A percentile compares a stretch with the other conserved stretches of the same genome.
Evolutionary conservation across 92 coral and sea anemone genomes (phyloP).

Genomic region (Galaxea fascicularis): DNA sequence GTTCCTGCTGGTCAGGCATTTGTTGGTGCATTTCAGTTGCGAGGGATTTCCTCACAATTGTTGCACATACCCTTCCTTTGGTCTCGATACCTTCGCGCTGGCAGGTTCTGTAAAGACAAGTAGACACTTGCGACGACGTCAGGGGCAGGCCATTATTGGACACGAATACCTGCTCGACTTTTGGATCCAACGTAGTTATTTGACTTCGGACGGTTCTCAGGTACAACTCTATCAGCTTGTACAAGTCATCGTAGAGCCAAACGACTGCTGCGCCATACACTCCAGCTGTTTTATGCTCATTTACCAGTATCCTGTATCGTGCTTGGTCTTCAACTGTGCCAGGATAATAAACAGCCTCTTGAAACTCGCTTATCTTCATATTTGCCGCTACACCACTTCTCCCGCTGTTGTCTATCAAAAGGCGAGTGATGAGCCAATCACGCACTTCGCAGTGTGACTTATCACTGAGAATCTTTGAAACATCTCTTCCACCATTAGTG

Average conservation of each 20-base stretch:
- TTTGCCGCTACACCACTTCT: constrained; percentile 17
- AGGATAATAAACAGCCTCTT: constrained; percentile 49
- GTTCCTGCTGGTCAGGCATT: constrained; percentile 59
- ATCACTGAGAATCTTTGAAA: neutral
- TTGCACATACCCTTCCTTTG: constrained; percentile 45
- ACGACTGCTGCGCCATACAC: constrained; percentile 61
- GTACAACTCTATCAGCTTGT: constrained; percentile 47
- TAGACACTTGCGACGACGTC: constrained; percentile 60
- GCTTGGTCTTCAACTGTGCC: constrained; percentile 54
- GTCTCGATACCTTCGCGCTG: constrained; percentile 53
- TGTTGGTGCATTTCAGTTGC: constrained; percentile 58
- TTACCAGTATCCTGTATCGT: constrained; percentile 59
- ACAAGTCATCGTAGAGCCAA: constrained; percentile 56
- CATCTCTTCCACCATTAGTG: neutral
- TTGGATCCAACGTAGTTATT: neutral
- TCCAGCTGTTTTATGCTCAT: constrained; percentile 56
- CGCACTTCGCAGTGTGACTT: constrained; percentile 22
- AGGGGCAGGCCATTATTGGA: constrained; percentile 55
- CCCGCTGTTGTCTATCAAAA: constrained; percentile 27
- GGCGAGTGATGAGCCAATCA: constrained; percentile 36
- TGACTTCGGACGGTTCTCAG: constrained; percentile 42
- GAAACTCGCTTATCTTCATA: constrained; percentile 33
- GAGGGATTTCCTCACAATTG: constrained; percentile 54
- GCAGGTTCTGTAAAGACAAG: constrained; percentile 45
- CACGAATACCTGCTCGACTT: constrained; percentile 42